Conservation (phyloP, 2,113 vertebrate species). For the Oophaga pumilio region DNA sequence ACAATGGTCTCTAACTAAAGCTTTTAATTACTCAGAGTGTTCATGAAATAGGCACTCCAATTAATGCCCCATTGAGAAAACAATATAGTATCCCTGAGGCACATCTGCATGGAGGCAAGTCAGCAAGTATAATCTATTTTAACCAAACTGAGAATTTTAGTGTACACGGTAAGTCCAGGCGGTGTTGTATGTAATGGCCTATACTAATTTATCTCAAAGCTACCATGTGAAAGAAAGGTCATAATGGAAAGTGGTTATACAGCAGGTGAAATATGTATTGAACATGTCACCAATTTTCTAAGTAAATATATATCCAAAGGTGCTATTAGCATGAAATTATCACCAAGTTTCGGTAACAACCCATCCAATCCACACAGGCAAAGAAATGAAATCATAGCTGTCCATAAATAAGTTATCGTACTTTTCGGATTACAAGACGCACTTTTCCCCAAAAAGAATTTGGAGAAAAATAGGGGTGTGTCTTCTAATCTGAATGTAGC, state of each 20-base stretch:
- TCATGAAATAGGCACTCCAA: constrained; percentile 43
- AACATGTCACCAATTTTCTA: no score
- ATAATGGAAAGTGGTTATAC: not conserved
- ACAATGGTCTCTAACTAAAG: constrained; percentile 46
- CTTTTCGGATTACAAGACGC: no score
- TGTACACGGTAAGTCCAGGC: not conserved
- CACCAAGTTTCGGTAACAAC: no score
- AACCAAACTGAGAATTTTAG: constrained; percentile 8
- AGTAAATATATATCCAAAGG: no score
- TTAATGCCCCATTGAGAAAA: constrained; percentile 25
- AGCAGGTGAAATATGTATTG: no score
- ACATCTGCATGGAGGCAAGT: not conserved
- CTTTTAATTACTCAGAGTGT: constrained; percentile 42
- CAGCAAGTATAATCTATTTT: not conserved
- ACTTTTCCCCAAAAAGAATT: no score
- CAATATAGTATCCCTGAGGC: constrained; percentile 16
- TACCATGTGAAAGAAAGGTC: not conserved
- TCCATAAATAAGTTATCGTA: no score
- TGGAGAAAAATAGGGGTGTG: no score
- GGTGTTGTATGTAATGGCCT: not conserved
- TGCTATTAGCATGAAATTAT: no score
- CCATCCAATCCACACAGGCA: no score
- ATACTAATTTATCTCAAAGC: not conserved
- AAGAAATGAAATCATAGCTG: no score
- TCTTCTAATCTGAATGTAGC: no score